Conservation (phyloP, 2,113 vertebrate genomes). For the Limnothrissa miodon region DNA sequence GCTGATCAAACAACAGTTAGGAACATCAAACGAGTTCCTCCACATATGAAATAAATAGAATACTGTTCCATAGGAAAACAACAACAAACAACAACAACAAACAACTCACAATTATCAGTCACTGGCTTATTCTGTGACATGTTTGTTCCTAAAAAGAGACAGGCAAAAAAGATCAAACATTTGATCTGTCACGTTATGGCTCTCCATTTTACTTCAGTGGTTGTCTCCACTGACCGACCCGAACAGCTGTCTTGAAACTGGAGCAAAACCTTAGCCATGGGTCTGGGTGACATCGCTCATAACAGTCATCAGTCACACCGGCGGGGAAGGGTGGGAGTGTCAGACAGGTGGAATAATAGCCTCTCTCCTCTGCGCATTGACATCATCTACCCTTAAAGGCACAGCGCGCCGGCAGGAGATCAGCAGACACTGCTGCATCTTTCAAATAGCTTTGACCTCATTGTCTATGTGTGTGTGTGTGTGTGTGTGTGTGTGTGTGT, state of each 20-base stretch:
- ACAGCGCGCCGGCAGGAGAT: neutral
- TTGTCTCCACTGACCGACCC: neutral
- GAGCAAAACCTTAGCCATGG: neutral
- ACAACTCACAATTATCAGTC: neutral
- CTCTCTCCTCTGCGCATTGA: neutral
- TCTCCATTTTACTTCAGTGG: neutral
- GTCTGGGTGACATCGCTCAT: neutral
- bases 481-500: slow-evolving; percentile 12
- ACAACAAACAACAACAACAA: neutral
- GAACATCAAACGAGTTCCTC: neutral
- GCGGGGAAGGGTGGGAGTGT: neutral
- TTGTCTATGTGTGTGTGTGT: slow-evolving; percentile 10
- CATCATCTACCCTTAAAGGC: neutral
- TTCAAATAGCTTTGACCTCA: neutral
- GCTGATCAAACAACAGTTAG: neutral
- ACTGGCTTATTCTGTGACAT: neutral
- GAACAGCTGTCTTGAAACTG: neutral
- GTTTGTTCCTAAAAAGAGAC: neutral
- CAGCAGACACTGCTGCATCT: neutral
- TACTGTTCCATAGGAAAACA: neutral
- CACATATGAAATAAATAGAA: neutral
- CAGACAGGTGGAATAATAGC: slow-evolving; percentile 6
- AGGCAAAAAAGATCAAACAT: neutral
- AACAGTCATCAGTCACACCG: slow-evolving; percentile 1
- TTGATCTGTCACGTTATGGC: neutral